Conservation (phyloP, 2,113 vertebrate species). For the Dicrurus megarhynchus region DNA sequence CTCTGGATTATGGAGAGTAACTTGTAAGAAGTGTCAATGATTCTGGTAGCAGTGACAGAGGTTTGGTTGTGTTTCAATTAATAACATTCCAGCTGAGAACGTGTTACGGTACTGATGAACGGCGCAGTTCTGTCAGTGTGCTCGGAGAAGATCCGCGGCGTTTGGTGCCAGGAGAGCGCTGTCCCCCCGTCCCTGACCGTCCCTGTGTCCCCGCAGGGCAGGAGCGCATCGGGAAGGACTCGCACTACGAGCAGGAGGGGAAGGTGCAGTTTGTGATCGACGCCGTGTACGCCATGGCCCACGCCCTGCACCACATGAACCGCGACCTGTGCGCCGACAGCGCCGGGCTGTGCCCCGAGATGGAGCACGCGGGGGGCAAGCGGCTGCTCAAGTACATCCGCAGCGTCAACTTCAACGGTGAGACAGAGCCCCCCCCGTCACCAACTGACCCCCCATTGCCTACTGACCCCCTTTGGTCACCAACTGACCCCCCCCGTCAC, state of each 20-base stretch:
- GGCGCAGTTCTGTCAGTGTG: fast-evolving
- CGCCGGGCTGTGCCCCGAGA: conserved; percentile 85
- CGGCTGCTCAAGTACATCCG: conserved; percentile 92
- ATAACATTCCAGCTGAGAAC: background rate
- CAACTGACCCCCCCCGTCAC: background rate
- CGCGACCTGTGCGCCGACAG: conserved; percentile 86
- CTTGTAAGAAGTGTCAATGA: too few relatives aligned
- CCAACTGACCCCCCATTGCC: fast-evolving
- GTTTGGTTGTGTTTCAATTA: background rate
- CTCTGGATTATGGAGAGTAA: background rate
- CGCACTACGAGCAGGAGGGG: conserved; percentile 93
- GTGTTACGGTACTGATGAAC: fast-evolving
- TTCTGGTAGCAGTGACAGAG: too few relatives aligned
- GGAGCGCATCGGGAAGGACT: conserved; percentile 91
- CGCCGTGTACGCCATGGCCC: conserved; percentile 92
- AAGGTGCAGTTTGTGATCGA: conserved; percentile 98
- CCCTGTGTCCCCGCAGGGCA: conserved; percentile 74
- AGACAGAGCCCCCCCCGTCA: background rate
- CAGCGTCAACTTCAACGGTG: conserved; percentile 87
- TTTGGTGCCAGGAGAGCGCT: background rate
- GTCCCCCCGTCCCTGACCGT: background rate
- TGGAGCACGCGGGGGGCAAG: conserved; percentile 90
- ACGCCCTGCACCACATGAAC: conserved; percentile 94
- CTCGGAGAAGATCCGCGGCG: fast-evolving
- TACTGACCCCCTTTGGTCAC: background rate